Percentiles rank a stretch among this genome's conserved stretches.
These are phyloP conservation scores for Anguilla marmorata DNA, from an alignment of 2,797 vertebrate genomes.

Conservation along the genomic window DNA sequence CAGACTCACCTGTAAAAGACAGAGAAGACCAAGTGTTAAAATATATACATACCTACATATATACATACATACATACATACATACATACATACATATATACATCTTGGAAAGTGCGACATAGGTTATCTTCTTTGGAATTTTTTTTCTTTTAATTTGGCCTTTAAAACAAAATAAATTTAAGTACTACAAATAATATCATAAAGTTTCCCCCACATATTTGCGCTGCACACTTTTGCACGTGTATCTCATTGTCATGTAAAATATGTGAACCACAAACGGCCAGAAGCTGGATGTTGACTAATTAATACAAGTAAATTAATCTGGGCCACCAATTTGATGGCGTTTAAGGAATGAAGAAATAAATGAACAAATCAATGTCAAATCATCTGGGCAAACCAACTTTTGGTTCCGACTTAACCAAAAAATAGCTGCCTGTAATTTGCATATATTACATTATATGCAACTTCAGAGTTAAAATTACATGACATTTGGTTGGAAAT, in stretches of 20 bases:
- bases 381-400: too few species aligned
- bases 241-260: too few species aligned
- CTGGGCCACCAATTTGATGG: neutral
- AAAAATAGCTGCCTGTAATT: too few species aligned
- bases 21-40: neutral
- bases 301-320: neutral
- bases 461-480: neutral
- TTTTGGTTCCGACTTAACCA: too few species aligned
- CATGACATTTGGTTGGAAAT: neutral
- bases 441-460: too few species aligned
- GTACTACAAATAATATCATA: too few species aligned
- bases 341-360: neutral
- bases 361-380: neutral
- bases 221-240: too few species aligned
- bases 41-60: neutral
- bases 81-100: too few species aligned
- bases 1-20: slow-evolving; percentile 34
- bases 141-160: neutral
- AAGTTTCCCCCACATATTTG: too few species aligned
- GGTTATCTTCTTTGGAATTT: neutral
- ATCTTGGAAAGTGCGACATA: neutral
- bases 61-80: too few species aligned
- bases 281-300: neutral
- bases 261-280: neutral
- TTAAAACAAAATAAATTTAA: neutral